Percentiles rank a stretch among this genome's conserved stretches.
These are phyloP conservation scores for Temnothorax rugatulus DNA, from an alignment of 2,888 invertebrate genomes.

Conservation along the genomic window DNA sequence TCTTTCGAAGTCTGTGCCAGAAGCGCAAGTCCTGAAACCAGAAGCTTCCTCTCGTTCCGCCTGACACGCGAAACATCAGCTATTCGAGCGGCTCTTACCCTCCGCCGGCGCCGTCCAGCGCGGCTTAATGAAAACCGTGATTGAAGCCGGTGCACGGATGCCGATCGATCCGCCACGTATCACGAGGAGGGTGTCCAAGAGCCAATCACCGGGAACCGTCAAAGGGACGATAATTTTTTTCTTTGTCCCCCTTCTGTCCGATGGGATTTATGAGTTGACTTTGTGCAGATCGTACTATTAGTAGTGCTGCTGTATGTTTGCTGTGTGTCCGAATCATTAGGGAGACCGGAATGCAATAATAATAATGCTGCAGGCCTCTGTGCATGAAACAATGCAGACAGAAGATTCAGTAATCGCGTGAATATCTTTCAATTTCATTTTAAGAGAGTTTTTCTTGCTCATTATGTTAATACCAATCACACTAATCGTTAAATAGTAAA, in stretches of 20 bases:
- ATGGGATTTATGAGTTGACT: constrained; percentile 74
- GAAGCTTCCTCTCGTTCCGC: constrained; percentile 27
- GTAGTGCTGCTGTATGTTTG: constrained; percentile 24
- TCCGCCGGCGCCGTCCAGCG: constrained; percentile 64
- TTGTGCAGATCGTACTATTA: constrained; percentile 62
- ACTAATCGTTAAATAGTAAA: not conserved
- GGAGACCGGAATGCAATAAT: constrained; percentile 28
- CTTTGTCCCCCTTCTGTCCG: constrained; percentile 65
- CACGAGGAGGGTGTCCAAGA: constrained; percentile 76
- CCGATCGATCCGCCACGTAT: constrained; percentile 78
- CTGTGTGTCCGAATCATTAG: constrained; percentile 9
- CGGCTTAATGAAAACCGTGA: constrained; percentile 82
- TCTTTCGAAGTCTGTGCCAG: constrained; percentile 28
- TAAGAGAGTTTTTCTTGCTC: not conserved
- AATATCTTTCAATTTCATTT: not conserved
- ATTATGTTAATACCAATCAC: not conserved
- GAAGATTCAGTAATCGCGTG: too few relatives aligned
- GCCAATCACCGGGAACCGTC: constrained; percentile 77
- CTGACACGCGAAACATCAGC: constrained; percentile 60
- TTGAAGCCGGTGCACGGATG: constrained; percentile 78
- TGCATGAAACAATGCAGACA: too few relatives aligned
- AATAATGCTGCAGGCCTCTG: not conserved
- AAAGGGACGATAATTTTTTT: constrained; percentile 70
- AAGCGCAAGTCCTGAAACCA: constrained; percentile 35
- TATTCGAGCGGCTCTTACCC: constrained; percentile 63